Evolutionary conservation across 2,797 vertebrate genomes (phyloP).

Genomic region (Syndactyla subalaris): DNA sequence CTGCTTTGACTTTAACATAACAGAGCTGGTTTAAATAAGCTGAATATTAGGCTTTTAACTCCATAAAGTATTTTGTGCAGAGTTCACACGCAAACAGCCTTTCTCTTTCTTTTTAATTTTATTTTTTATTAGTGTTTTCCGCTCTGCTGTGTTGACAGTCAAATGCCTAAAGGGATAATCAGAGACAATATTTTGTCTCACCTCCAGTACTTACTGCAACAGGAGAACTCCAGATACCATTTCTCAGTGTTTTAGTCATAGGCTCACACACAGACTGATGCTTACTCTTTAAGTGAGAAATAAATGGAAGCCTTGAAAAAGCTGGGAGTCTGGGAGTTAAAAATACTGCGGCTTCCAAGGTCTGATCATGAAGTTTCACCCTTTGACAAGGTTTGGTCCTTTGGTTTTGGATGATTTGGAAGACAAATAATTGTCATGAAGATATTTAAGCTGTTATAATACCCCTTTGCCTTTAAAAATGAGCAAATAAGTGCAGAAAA

Average conservation of each 20-base stretch:
- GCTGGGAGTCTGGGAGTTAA: background rate
- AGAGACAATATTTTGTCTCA: background rate
- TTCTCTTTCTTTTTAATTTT: background rate
- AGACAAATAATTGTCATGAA: background rate
- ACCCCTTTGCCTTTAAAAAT: background rate
- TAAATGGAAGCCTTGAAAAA: background rate
- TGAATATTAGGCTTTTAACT: background rate
- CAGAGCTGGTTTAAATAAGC: slow-evolving; percentile 17
- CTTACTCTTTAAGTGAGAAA: background rate
- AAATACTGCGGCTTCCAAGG: background rate
- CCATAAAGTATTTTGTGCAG: background rate
- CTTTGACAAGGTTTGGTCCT: background rate
- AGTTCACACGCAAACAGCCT: background rate
- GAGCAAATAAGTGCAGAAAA: background rate
- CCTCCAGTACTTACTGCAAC: background rate
- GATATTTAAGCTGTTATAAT: background rate
- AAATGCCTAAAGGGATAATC: background rate
- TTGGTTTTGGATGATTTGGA: background rate
- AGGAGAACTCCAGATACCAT: background rate
- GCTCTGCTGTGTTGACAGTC: background rate
- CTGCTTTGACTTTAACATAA: background rate
- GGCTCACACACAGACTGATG: background rate
- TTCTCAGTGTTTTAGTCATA: background rate
- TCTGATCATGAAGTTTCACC: background rate
- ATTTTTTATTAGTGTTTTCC: background rate